These are phyloP conservation scores for Epistrophe eligans DNA, from an alignment of 2,888 invertebrate genomes.

Conservation along the genomic window DNA sequence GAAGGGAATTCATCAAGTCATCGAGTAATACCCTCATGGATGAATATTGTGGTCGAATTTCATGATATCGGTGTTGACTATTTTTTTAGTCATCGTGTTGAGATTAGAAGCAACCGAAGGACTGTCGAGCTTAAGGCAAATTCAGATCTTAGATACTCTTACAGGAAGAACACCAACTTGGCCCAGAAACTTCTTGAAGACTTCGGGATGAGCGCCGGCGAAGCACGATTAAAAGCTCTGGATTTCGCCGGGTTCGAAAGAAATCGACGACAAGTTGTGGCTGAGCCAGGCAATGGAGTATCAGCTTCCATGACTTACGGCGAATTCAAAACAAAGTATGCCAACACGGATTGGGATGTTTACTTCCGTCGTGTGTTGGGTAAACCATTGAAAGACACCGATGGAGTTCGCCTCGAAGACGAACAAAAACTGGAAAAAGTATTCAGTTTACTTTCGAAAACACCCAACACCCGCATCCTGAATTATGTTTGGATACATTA, in stretches of 20 bases:
- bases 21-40: slow-evolving; percentile 79
- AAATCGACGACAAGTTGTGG: slow-evolving; percentile 80
- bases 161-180: slow-evolving; percentile 80
- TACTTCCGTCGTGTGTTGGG: slow-evolving; percentile 80
- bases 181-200: slow-evolving; percentile 79
- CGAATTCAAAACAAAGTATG: slow-evolving; percentile 78
- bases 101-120: slow-evolving; percentile 81
- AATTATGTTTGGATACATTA: slow-evolving; percentile 83
- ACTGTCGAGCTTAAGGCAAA: slow-evolving; percentile 79
- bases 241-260: slow-evolving; percentile 81
- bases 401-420: slow-evolving; percentile 79
- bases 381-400: slow-evolving; percentile 79
- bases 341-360: slow-evolving; percentile 80
- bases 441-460: slow-evolving; percentile 80
- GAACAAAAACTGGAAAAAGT: slow-evolving; percentile 79
- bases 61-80: slow-evolving; percentile 81
- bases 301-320: slow-evolving; percentile 77
- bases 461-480: slow-evolving; percentile 79
- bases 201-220: slow-evolving; percentile 79
- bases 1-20: slow-evolving; percentile 77
- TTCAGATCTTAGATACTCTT: slow-evolving; percentile 78
- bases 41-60: slow-evolving; percentile 79
- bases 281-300: slow-evolving; percentile 67
- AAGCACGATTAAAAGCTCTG: slow-evolving; percentile 80
- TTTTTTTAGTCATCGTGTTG: slow-evolving; percentile 80